Conservation (phyloP, 2,888 invertebrate genomes). For the Eupsilia transversa region DNA sequence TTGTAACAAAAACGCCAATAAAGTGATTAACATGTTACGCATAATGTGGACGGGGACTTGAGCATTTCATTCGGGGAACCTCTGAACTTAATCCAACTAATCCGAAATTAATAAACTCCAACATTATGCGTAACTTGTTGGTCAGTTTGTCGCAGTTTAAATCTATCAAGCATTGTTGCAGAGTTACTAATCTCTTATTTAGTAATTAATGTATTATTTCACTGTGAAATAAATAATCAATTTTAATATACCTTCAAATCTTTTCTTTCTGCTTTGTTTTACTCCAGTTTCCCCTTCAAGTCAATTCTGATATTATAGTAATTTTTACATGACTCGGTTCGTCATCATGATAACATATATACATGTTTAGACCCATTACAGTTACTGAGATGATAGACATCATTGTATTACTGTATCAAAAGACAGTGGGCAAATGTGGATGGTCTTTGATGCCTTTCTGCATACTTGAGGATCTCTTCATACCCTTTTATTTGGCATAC, state of each 20-base stretch:
- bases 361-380: not conserved
- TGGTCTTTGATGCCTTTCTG: not conserved
- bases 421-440: not conserved
- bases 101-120: too few relatives aligned
- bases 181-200: slow-evolving; percentile 32
- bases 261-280: slow-evolving; percentile 47
- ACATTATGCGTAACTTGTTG: too few relatives aligned
- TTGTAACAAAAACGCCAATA: not conserved
- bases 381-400: too few relatives aligned
- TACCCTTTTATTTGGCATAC: not conserved
- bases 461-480: not conserved
- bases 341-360: not conserved
- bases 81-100: not conserved
- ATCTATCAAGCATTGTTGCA: slow-evolving; percentile 9
- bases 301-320: not conserved
- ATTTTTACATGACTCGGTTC: not conserved
- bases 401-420: not conserved
- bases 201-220: slow-evolving; percentile 43
- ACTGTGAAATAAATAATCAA: slow-evolving; percentile 51
- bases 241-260: slow-evolving; percentile 56
- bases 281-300: not conserved
- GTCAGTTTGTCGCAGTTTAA: not conserved
- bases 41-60: not conserved
- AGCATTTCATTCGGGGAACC: not conserved
- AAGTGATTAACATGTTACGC: not conserved